Conservation (phyloP, 2,888 invertebrate genomes). For the Melanotus villosus region DNA sequence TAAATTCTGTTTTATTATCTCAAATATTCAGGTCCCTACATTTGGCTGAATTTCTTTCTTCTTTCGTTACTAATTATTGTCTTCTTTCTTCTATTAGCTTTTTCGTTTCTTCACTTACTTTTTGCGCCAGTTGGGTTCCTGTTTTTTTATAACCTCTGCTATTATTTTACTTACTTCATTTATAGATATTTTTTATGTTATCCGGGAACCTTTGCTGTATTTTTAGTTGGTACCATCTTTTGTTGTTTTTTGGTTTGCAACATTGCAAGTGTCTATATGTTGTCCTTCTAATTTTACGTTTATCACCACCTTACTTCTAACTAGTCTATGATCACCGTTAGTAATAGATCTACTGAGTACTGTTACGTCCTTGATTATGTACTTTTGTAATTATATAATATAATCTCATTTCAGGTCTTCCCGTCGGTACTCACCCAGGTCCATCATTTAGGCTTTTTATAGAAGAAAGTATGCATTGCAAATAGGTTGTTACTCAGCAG, state of each 20-base stretch:
- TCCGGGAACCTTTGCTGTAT: constrained; percentile 1
- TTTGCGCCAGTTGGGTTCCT: not conserved
- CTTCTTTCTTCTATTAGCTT: constrained; percentile 12
- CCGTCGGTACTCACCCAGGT: not conserved
- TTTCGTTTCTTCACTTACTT: constrained; percentile 5
- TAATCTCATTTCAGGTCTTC: not conserved
- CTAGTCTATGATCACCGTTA: constrained; percentile 6
- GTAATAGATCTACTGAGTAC: not conserved
- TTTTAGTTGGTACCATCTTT: not conserved
- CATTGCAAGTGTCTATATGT: constrained; percentile 5
- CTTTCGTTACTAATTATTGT: constrained; percentile 2
- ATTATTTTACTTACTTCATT: constrained; percentile 1
- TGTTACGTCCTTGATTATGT: not conserved
- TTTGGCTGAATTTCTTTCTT: not conserved
- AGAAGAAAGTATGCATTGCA: constrained; percentile 7
- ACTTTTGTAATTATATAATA: not conserved
- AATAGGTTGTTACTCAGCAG: not conserved
- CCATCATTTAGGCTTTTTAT: not conserved
- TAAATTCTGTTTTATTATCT: not conserved
- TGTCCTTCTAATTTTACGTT: constrained; percentile 4
- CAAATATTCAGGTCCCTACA: constrained; percentile 5
- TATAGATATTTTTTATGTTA: not conserved
- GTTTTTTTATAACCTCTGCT: constrained; percentile 3
- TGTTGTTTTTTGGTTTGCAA: not conserved
- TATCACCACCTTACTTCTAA: constrained; percentile 4